Base-by-base conservation (phyloP, 2,888 invertebrate species). In the Lagria hirta region DNA sequence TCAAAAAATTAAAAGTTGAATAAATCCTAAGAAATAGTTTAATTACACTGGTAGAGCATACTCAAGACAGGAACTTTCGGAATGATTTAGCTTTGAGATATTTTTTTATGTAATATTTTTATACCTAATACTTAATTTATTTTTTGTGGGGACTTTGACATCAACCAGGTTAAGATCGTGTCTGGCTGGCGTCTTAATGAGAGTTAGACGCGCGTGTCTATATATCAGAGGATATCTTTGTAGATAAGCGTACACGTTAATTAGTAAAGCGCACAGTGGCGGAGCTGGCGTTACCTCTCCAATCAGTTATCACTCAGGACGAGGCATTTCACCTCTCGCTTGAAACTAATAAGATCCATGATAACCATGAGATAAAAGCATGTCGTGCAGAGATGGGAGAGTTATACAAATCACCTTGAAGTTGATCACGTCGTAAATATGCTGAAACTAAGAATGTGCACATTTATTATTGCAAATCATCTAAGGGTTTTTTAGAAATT, bases 141-240 rank as follows among this genome's bases (percentile, higher is more conserved):
- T 26, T 16, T 26, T 7, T 14, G 43, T 42, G 47, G 42, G 47
- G 47, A 43, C 47, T 47, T 47, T 47, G 47, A 47, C 47, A 47
- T 47, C 43, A 28, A 36, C 17, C 15, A 47, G 47, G 47, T 38
- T 48, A 49, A 58, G 57, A 67, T 69, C 69, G 67, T 69, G 69
- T 67, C 64, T 54, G 55, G 57, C 57, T 66, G 65, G 68, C 64
- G 69, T 69, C 68, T 70, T 70, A 70, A 70, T 70, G 69, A 68
- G 67, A 62, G 60, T 64, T 58, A 59, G 59, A 60, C 62, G 67
- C 66, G 67, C 66, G 66, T 64, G 65, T 66, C 62, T 66, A 68
- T 69, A 65, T 65, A 68, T 69, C 68, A 69, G 59, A 56, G 49
- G 61, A 62, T 62, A 62, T 60, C 61, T 51, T 30, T 21, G 35